A percentile compares a stretch with the other conserved stretches of the same genome.
phyloP scores from a whole-genome alignment of 2,888 invertebrate species.

The Spodoptera picta region DNA sequence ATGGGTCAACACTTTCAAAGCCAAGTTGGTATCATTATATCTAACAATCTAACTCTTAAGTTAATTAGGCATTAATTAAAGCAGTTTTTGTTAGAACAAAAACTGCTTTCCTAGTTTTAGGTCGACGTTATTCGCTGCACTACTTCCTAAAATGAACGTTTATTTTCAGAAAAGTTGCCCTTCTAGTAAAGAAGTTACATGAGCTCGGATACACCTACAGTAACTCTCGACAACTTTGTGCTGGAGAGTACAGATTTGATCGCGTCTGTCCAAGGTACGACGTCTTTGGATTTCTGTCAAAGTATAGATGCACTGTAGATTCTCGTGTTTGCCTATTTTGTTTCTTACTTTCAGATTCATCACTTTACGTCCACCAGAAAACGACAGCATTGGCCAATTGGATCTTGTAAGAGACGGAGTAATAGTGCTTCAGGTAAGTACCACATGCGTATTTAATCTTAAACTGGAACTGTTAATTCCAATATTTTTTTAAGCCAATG shows the following conservation, averaged over 20 bases:
- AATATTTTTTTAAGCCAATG: too few relatives aligned
- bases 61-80: too few relatives aligned
- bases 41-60: too few relatives aligned
- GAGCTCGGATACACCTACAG: conserved; percentile 82
- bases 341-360: conserved; percentile 79
- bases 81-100: too few relatives aligned
- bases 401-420: conserved; percentile 81
- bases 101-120: too few relatives aligned
- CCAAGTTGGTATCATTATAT: conserved; percentile 83
- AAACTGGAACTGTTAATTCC: too few relatives aligned
- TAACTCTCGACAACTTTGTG: conserved; percentile 78
- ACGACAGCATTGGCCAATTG: conserved; percentile 74
- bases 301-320: not conserved
- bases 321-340: conserved; percentile 1
- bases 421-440: conserved; percentile 82
- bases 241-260: conserved; percentile 88
- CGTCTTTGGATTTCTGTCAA: conserved; percentile 4
- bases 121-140: too few relatives aligned
- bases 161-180: conserved; percentile 78
- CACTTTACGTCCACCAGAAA: conserved; percentile 79
- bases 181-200: conserved; percentile 81
- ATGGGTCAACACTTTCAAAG: conserved; percentile 93
- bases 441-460: not conserved
- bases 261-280: conserved; percentile 88
- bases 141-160: too few relatives aligned